Base-by-base conservation (phyloP, 2,888 invertebrate species). In the Imbricaverruca yamaguchii region DNA sequence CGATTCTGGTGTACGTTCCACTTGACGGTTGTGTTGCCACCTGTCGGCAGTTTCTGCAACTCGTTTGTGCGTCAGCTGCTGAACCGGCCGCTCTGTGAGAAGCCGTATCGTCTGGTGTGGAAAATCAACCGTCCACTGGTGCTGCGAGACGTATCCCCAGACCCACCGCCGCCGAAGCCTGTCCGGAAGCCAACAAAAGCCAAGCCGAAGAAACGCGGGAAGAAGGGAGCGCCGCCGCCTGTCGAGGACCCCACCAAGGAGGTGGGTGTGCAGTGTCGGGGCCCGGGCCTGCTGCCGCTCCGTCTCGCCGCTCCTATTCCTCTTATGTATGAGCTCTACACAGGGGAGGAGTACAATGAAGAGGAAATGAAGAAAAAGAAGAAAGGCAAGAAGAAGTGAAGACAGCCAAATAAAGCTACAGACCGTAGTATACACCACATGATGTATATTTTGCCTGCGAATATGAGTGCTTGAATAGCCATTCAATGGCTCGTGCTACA, bases 61-160 rank as follows among this genome's bases (percentile, higher is more conserved):
- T 74, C 74, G 21, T 74, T 74, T 55, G 74, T 74, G 55, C 53
- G 53, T 21, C 21, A 53, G 21, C 53, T 74, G 53, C 55, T 74
- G 21, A 53, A 8, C 53, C 74, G 74, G 39, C 18, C 53, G 18
- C 21, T 53, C 53, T 53, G 23, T 21, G 74, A 74, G 21, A 55
- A 53, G 2, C 74, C 74, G 21, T 74, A 74, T 55, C 74, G 74
- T 23, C 74, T 74, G 15, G 74, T 55, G 74, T 74, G 53, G 74
- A 74, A 74, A 55, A 53, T 74, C 21, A 74, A 74, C 74, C 21
- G 74, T 6, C 74, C 74, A 21, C 74, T 74, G 74, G 23, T 23
- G 74, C 74, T 74, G 53, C 74, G 74, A 6, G 55, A 21, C 18
- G 21, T n/a, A 2, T 74, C 74, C 11, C 74, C 74, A 9, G 74